Evolutionary conservation across 2,888 invertebrate species (phyloP).

Genomic region (Caenorhabditis becei): DNA sequence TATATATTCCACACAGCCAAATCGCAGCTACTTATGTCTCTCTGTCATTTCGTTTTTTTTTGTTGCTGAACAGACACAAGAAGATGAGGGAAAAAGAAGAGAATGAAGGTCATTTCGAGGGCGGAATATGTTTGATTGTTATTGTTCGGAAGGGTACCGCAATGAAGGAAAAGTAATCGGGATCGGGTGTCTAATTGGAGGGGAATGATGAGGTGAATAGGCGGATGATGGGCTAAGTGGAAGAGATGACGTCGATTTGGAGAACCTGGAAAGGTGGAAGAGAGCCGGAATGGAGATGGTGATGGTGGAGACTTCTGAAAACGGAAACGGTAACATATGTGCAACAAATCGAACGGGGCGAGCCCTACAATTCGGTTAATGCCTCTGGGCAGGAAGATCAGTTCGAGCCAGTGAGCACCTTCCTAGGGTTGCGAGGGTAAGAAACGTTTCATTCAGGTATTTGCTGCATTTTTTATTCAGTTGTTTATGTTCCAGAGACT

Average conservation of each 20-base stretch:
- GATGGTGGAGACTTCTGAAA: no score
- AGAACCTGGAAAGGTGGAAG: neutral
- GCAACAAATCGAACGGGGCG: no score
- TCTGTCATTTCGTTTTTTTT: neutral
- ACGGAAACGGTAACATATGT: no score
- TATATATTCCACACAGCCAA: neutral
- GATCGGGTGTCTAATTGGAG: conserved; percentile 48
- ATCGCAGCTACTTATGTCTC: conserved; percentile 7
- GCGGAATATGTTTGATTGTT: conserved; percentile 55
- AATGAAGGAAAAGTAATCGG: conserved; percentile 40
- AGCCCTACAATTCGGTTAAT: no score
- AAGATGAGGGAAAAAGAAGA: neutral
- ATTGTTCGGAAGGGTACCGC: conserved; percentile 50
- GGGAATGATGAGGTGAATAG: conserved; percentile 31
- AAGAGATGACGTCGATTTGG: conserved; percentile 1
- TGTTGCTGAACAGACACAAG: neutral
- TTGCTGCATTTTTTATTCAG: no score
- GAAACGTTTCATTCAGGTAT: no score
- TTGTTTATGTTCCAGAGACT: no score
- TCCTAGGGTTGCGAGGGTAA: no score
- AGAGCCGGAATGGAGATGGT: neutral
- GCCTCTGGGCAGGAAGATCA: no score
- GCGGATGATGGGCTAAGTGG: conserved; percentile 35
- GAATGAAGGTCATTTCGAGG: conserved; percentile 48
- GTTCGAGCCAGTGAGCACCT: no score